These are phyloP conservation scores for Tenrec ecaudatus DNA, from an alignment of 2,113 vertebrate species.

Conservation along the genomic window DNA sequence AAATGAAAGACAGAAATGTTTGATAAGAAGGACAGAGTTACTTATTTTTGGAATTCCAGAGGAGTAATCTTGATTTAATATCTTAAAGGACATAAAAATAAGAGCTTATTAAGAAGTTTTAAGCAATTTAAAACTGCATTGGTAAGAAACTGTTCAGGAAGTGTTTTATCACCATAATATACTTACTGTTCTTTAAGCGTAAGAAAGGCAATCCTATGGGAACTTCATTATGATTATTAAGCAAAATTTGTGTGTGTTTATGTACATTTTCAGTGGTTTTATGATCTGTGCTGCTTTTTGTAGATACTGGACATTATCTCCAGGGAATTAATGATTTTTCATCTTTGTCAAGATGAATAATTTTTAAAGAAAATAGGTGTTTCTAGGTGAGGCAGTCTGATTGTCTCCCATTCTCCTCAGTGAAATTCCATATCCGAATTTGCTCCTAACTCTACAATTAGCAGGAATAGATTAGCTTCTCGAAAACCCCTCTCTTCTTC, in stretches of 20 bases:
- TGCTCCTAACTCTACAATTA: constrained; percentile 18
- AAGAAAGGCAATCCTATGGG: no score
- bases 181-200: no score
- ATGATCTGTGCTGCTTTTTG: background rate
- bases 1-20: no score
- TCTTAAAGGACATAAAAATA: no score
- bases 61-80: no score
- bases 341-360: background rate
- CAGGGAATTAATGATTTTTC: background rate
- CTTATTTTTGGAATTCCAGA: no score
- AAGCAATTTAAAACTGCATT: no score
- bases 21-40: no score
- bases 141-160: no score
- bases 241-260: background rate
- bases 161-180: no score
- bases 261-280: background rate
- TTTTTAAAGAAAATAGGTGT: background rate
- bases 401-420: background rate
- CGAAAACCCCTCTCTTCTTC: background rate
- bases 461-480: constrained; percentile 3
- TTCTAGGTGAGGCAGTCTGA: background rate
- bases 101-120: no score
- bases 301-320: no score
- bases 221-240: background rate
- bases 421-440: background rate